Conservation (phyloP, 1,140 invertebrate species). For the Hetaerina americana region DNA sequence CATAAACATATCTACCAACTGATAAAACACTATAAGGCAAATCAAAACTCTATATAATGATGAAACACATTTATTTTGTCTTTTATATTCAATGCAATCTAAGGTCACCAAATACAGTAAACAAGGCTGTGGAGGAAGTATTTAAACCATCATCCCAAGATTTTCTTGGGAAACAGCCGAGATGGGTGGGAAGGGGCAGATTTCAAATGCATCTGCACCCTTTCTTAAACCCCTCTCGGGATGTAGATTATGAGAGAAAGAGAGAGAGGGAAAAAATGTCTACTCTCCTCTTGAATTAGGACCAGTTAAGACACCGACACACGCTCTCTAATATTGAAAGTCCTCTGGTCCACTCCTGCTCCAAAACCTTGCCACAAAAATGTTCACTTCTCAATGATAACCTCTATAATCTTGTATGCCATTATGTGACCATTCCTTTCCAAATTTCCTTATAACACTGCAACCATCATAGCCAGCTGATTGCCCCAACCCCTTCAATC, state of each 20-base stretch:
- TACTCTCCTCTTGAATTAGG: background rate
- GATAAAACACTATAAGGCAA: background rate
- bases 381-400: background rate
- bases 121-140: constrained; percentile 18
- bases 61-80: constrained; percentile 19
- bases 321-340: background rate
- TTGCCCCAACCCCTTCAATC: background rate
- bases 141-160: background rate
- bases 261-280: constrained; percentile 1
- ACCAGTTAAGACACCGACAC: background rate
- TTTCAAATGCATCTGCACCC: constrained; percentile 4
- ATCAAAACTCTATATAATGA: constrained; percentile 7
- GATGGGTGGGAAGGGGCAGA: constrained; percentile 4
- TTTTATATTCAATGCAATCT: constrained; percentile 17
- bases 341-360: background rate
- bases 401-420: background rate
- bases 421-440: background rate
- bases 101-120: constrained; percentile 18
- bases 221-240: background rate
- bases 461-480: background rate
- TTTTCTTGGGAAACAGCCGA: constrained; percentile 1
- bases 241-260: background rate
- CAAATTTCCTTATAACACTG: background rate
- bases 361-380: background rate
- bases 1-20: background rate